Percentiles rank a stretch among this genome's conserved stretches.
phyloP scores from a whole-genome alignment of 2,113 vertebrate species.

The Ifrita kowaldi region DNA sequence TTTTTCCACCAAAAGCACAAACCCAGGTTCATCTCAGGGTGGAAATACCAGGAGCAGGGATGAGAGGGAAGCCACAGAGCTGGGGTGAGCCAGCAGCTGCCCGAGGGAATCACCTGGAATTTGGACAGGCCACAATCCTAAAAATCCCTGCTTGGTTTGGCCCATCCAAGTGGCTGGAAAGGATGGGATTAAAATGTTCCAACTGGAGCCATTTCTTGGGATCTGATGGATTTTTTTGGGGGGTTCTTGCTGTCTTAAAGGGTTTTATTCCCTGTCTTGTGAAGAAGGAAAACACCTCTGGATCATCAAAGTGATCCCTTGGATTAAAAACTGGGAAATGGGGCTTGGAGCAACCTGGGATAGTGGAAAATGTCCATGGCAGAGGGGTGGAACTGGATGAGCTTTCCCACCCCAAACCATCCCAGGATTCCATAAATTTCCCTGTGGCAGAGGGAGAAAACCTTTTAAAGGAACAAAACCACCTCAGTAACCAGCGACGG shows the following conservation, averaged over 20 bases:
- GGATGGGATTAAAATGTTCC: background rate
- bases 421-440: background rate
- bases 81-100: background rate
- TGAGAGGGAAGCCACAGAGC: background rate
- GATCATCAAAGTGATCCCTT: background rate
- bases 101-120: background rate
- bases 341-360: background rate
- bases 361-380: background rate
- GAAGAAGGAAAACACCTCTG: background rate
- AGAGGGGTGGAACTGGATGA: background rate
- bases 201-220: fast-evolving
- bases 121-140: background rate
- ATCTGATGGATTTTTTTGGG: background rate
- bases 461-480: background rate
- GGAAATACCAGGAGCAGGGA: background rate
- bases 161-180: background rate
- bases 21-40: background rate
- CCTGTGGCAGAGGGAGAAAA: background rate
- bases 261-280: background rate
- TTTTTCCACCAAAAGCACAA: background rate
- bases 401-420: background rate
- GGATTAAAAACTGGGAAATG: background rate
- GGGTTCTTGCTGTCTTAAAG: background rate
- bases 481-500: fast-evolving
- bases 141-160: background rate